Conservation (phyloP, 2,113 vertebrate species). For the Tyto alba region DNA sequence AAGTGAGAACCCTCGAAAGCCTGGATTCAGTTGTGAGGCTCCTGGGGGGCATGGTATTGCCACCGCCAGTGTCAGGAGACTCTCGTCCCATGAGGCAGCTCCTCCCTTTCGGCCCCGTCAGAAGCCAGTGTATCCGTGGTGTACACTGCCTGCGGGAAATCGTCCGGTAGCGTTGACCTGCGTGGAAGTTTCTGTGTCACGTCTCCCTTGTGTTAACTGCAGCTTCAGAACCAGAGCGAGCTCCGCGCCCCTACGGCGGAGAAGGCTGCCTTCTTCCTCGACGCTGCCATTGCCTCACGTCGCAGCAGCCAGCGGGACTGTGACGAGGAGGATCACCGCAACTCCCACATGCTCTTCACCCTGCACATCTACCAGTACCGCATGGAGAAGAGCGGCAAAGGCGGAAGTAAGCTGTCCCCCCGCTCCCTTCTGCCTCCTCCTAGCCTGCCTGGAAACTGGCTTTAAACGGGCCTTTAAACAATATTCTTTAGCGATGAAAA, state of each 20-base stretch:
- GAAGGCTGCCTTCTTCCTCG: constrained; percentile 95
- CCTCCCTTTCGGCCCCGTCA: not conserved
- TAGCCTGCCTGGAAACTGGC: not conserved
- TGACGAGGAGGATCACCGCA: constrained; percentile 89
- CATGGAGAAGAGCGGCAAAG: constrained; percentile 96
- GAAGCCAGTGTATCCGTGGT: not conserved
- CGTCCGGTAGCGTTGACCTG: not conserved
- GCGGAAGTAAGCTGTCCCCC: constrained; percentile 84
- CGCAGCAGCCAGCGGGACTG: constrained; percentile 82
- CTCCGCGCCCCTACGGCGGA: constrained; percentile 91
- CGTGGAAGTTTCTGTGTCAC: not conserved
- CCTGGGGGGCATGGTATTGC: not conserved
- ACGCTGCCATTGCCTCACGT: constrained; percentile 90
- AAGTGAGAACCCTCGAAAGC: not conserved
- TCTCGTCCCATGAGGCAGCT: not conserved
- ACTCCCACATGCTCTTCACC: constrained; percentile 98
- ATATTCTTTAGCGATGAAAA: not conserved
- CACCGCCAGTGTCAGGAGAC: not conserved
- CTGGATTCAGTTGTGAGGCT: not conserved
- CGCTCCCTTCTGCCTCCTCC: not conserved
- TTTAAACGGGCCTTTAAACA: not conserved
- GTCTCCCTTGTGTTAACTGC: not conserved
- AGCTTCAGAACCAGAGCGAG: constrained; percentile 98
- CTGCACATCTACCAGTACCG: constrained; percentile 98
- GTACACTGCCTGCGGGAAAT: accelerated